Percentiles rank a stretch among this genome's conserved stretches.
Conservation (phyloP, 1,140 invertebrate genomes). For the Ostrea denselamellosa region DNA sequence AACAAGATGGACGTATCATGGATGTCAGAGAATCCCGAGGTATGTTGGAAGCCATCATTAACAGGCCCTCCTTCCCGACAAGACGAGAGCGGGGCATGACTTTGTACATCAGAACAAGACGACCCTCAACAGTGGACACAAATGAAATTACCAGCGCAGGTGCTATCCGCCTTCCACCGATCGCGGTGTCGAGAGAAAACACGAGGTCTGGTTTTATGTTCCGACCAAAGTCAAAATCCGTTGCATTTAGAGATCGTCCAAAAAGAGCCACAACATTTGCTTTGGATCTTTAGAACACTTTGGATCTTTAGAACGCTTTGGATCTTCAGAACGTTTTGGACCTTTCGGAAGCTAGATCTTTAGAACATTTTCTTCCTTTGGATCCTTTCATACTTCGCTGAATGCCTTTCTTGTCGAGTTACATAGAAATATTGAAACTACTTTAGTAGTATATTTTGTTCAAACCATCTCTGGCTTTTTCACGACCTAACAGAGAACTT, state of each 20-base stretch:
- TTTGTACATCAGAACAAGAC: neutral
- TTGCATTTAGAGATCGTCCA: neutral
- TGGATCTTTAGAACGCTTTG: neutral
- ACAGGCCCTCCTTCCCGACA: constrained; percentile 35
- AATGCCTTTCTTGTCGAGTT: too few species aligned
- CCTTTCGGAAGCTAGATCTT: neutral
- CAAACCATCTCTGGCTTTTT: too few species aligned
- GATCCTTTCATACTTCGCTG: too few species aligned
- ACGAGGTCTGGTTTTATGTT: constrained; percentile 18
- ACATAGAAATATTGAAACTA: too few species aligned
- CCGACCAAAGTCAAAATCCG: constrained; percentile 36
- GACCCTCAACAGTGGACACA: constrained; percentile 18
- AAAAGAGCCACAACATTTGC: constrained; percentile 21
- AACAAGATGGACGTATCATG: constrained; percentile 47
- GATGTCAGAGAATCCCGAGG: constrained; percentile 1
- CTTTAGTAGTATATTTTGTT: too few species aligned
- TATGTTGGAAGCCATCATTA: constrained; percentile 38
- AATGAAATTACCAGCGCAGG: constrained; percentile 42
- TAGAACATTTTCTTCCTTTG: neutral
- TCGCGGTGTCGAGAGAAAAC: constrained; percentile 48
- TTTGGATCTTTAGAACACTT: neutral
- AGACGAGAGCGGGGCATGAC: constrained; percentile 43
- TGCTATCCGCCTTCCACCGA: constrained; percentile 47
- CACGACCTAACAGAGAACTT: too few species aligned
- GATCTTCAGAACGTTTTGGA: too few species aligned